phyloP scores from a whole-genome alignment of 37 sponge, comb jelly and placozoan genomes.

The Bolinopsis microptera region DNA sequence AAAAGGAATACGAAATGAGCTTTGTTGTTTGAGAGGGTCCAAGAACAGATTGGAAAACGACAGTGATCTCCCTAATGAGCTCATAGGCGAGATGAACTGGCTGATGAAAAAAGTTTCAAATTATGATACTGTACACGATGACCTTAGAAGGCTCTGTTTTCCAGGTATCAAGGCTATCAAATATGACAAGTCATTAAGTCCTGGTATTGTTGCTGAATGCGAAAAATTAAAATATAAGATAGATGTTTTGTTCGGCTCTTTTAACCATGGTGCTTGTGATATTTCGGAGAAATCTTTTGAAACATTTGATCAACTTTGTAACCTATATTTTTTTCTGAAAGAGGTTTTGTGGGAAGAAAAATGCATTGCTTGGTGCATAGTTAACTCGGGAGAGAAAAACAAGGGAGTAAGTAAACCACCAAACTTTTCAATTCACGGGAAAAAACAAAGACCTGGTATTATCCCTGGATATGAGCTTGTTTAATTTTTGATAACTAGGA shows the following conservation, averaged over 20 bases:
- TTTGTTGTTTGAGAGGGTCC: too few species aligned
- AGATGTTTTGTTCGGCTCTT: background rate
- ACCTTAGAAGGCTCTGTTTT: background rate
- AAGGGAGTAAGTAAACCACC: too few species aligned
- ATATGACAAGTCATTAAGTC: background rate
- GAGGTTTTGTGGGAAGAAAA: slow-evolving; percentile 8
- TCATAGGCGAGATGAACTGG: background rate
- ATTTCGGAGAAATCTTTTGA: background rate
- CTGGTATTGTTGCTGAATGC: background rate
- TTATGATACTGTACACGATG: background rate
- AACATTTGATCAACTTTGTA: background rate
- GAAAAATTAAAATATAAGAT: background rate
- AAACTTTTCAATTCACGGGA: too few species aligned
- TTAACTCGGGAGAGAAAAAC: too few species aligned
- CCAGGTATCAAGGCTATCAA: background rate
- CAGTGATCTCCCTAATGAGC: background rate
- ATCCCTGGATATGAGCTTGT: too few species aligned
- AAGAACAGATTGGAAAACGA: too few species aligned
- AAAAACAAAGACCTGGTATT: too few species aligned
- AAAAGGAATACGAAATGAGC: too few species aligned
- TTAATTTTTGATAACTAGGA: too few species aligned
- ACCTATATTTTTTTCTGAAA: background rate
- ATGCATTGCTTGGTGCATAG: background rate
- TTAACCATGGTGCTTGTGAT: background rate
- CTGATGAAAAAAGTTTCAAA: background rate